These are phyloP conservation scores for Crossocerus cetratus DNA, from an alignment of 2,888 invertebrate genomes.

Conservation along the genomic window DNA sequence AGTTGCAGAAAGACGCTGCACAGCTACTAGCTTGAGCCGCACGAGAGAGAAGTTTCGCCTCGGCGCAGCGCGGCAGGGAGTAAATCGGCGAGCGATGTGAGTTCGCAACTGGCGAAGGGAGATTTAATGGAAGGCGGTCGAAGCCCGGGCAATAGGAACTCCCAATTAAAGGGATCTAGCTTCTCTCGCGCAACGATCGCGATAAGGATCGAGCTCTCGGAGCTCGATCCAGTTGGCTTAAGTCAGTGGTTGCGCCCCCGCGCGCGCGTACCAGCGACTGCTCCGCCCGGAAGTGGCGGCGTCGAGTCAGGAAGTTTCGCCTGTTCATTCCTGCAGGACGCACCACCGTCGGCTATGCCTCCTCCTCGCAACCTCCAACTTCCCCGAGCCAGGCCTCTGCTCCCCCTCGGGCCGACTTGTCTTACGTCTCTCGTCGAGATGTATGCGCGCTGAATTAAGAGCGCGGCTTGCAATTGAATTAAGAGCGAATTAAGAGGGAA, in stretches of 20 bases:
- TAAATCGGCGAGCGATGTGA: constrained; percentile 14
- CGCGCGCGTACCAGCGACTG: constrained; percentile 9
- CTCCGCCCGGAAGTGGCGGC: constrained; percentile 38
- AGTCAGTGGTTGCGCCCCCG: constrained; percentile 32
- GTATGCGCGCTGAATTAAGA: constrained; percentile 11
- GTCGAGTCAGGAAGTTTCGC: constrained; percentile 46
- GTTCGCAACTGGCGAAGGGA: constrained; percentile 22
- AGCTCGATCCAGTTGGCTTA: constrained; percentile 29
- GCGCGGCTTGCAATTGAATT: not conserved
- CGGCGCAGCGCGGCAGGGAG: not conserved
- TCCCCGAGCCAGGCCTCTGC: not conserved
- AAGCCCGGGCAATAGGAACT: constrained; percentile 28
- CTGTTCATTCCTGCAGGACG: constrained; percentile 23
- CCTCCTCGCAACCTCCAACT: constrained; percentile 11
- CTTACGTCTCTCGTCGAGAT: constrained; percentile 25
- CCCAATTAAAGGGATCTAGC: constrained; percentile 52
- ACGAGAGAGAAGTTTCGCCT: constrained; percentile 23
- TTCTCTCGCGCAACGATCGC: constrained; percentile 31
- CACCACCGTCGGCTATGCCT: constrained; percentile 23
- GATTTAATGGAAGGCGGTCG: constrained; percentile 41
- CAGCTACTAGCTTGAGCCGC: constrained; percentile 11
- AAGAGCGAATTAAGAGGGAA: constrained; percentile 18
- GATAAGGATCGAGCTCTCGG: constrained; percentile 48
- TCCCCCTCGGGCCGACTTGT: not conserved
- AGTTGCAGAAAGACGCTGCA: not conserved